A percentile compares a stretch with the other conserved stretches of the same genome.
phyloP scores from a whole-genome alignment of 2,888 invertebrate species.

The Congeria kusceri region DNA sequence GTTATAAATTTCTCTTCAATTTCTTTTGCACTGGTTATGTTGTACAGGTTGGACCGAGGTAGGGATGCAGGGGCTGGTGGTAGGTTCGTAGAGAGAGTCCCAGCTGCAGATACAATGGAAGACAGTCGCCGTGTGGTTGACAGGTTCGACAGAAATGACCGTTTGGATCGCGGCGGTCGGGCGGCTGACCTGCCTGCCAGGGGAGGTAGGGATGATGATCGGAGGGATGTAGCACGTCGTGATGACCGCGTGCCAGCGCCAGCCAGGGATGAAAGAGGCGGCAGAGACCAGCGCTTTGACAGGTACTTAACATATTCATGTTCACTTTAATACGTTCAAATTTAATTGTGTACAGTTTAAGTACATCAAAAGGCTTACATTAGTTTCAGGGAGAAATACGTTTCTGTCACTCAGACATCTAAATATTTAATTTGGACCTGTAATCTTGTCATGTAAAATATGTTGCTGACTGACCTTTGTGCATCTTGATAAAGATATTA shows the following conservation, averaged over 20 bases:
- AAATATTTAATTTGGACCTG: too few species aligned
- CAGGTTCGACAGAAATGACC: conserved; percentile 50
- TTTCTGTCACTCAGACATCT: too few species aligned
- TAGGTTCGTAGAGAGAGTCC: conserved; percentile 58
- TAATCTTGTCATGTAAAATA: too few species aligned
- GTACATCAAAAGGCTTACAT: too few species aligned
- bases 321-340: too few species aligned
- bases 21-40: too few species aligned
- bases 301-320: too few species aligned
- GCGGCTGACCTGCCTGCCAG: conserved; percentile 10
- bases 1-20: too few species aligned
- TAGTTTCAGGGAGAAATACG: too few species aligned
- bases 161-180: conserved; percentile 22
- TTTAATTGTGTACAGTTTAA: too few species aligned
- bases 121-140: conserved; percentile 53
- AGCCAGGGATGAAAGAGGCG: conserved; percentile 45
- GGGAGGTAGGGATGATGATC: conserved; percentile 52
- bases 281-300: conserved; percentile 60
- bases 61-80: conserved; percentile 40
- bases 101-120: conserved; percentile 22
- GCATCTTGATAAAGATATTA: too few species aligned
- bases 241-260: conserved; percentile 37
- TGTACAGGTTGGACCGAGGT: conserved; percentile 36
- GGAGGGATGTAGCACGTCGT: conserved; percentile 52
- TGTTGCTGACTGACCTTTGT: too few species aligned